Base-by-base conservation (phyloP, 2,888 invertebrate genomes). In the Chelonus formosanus region DNA sequence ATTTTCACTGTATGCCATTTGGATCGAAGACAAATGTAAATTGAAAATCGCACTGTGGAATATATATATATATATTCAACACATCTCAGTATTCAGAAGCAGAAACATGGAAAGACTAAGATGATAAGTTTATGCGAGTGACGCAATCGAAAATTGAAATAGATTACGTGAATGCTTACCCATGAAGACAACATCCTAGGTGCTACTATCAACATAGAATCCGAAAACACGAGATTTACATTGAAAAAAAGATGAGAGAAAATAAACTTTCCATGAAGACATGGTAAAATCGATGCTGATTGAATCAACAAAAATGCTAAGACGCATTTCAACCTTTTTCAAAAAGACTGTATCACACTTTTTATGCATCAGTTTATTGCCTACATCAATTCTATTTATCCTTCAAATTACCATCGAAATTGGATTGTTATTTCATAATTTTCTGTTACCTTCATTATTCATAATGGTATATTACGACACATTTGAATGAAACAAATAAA, bases 271-370 rank as follows among this genome's bases (percentile, higher is more conserved):
- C 67, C 34, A 61, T 53, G 53, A 67, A 65, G 60, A 44, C 53
- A 47, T 53, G 59, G 58, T 63, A 63, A 71, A 74, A 74, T 69
- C 74, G 74, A 74, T 72, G 70, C 71, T 70, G 73, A 74, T 73
- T 73, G 69, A 69, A 74, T 74, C 67, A 72, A 59, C 69, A 55
- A 70, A 59, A 67, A 59, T 60, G 60, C 63, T 59, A 40, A 35
- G 35, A n/a, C 40, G 40, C 20, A 10, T 50, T 5, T n/a, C 20
- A 48, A 34, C 52, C 44, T 45, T 50, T 31, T 43, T 44, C 43
- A 20, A 20, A 20, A 20, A 20, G 20, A 20, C 20, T 20, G 2
- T 20, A 20, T 20, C 20, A 20, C 20, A 20, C 20, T 20, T 20
- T 20, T 20, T 20, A 20, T 20, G 20, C 20, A 20, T 20, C 20